Evolutionary conservation across 2,888 invertebrate species (phyloP).

Genomic region (Platycheirus albimanus): DNA sequence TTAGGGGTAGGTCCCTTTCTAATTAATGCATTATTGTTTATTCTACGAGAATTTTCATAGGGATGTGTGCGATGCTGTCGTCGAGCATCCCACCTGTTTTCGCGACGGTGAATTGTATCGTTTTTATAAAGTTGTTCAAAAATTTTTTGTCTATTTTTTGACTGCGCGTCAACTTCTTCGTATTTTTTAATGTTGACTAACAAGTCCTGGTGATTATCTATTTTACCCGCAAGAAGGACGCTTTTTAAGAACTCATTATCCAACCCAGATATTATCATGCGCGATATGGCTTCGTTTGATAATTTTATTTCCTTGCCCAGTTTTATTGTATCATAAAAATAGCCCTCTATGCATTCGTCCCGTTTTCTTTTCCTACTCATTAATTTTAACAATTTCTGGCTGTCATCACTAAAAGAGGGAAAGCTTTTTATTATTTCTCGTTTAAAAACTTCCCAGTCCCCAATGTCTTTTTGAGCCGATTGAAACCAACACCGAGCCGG

Average conservation of each 20-base stretch:
- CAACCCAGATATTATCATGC: not conserved
- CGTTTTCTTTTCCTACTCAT: slow-evolving; percentile 1
- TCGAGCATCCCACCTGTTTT: not conserved
- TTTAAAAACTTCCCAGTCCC: not conserved
- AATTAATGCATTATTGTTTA: not conserved
- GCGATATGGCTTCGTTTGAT: not conserved
- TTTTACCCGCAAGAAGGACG: not conserved
- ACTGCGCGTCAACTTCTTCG: not conserved
- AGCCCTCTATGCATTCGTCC: not conserved
- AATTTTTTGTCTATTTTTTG: not conserved
- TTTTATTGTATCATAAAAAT: not conserved
- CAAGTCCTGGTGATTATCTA: not conserved
- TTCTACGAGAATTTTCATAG: not conserved
- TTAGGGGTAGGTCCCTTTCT: slow-evolving; percentile 1
- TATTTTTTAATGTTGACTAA: not conserved
- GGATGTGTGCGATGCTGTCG: not conserved
- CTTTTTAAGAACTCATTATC: slow-evolving; percentile 4
- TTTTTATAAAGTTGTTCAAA: not conserved
- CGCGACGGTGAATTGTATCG: not conserved
- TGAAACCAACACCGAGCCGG: not conserved
- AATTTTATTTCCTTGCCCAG: not conserved
- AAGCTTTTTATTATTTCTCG: slow-evolving; percentile 3
- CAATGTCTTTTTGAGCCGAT: not conserved
- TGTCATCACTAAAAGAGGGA: not conserved
- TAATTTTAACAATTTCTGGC: not conserved